A percentile compares a stretch with the other conserved stretches of the same genome.
These are phyloP conservation scores for Drosophila mimetica DNA, from an alignment of 2,888 invertebrate genomes.

Conservation along the genomic window DNA sequence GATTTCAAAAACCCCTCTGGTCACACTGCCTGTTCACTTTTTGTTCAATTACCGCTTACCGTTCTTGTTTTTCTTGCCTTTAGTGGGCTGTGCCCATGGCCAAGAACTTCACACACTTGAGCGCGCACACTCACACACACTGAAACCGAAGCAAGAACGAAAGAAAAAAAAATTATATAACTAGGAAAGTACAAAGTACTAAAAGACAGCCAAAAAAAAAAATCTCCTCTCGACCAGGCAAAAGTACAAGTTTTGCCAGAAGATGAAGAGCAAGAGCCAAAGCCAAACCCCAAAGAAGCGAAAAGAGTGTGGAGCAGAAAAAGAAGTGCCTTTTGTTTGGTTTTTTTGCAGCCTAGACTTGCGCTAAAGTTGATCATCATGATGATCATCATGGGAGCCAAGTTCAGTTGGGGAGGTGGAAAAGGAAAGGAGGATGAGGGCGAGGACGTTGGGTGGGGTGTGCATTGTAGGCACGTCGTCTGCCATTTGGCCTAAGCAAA, in stretches of 20 bases:
- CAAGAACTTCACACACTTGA: constrained; percentile 76
- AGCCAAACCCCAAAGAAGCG: constrained; percentile 16
- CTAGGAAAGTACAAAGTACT: constrained; percentile 59
- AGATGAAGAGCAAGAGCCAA: constrained; percentile 22
- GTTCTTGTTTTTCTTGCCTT: constrained; percentile 24
- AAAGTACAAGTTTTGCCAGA: constrained; percentile 66
- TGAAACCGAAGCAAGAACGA: constrained; percentile 42
- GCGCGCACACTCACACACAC: constrained; percentile 58
- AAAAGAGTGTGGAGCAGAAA: constrained; percentile 28
- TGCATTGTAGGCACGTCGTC: constrained; percentile 65
- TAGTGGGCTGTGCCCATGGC: constrained; percentile 54
- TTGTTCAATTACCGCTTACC: constrained; percentile 43
- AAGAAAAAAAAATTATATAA: constrained; percentile 65
- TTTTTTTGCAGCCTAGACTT: constrained; percentile 24
- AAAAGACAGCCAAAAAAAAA: constrained; percentile 42
- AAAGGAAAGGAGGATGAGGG: constrained; percentile 5
- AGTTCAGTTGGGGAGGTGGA: constrained; percentile 13
- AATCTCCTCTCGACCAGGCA: constrained; percentile 36
- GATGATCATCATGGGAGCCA: constrained; percentile 24
- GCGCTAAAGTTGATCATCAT: constrained; percentile 16
- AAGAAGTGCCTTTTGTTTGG: constrained; percentile 18
- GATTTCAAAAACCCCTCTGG: constrained; percentile 18
- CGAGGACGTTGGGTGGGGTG: constrained; percentile 50
- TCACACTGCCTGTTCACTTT: constrained; percentile 32
- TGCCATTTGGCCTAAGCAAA: constrained; percentile 76